phyloP scores from a whole-genome alignment of 2,113 vertebrate species.

The Sylvilagus bachmani region DNA sequence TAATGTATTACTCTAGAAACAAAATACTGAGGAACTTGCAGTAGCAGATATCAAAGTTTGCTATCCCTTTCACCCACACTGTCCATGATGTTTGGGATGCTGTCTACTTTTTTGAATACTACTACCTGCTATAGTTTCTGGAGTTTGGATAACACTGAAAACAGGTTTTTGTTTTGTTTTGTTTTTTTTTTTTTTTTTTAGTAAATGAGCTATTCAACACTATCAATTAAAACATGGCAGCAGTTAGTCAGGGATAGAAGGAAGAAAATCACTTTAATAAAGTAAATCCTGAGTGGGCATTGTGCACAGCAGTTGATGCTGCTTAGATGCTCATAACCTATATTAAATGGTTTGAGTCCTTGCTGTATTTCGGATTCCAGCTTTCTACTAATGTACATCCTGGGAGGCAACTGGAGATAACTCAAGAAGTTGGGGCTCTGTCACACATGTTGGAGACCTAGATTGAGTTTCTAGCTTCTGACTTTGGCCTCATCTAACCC shows the following conservation, averaged over 20 bases:
- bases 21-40: background rate
- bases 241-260: background rate
- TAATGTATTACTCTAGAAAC: background rate
- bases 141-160: background rate
- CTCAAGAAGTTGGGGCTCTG: too few species aligned
- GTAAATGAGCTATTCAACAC: background rate
- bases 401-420: too few species aligned
- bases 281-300: background rate
- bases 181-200: too few species aligned
- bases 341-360: too few species aligned
- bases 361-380: too few species aligned
- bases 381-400: too few species aligned
- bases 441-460: too few species aligned
- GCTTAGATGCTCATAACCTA: too few species aligned
- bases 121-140: background rate
- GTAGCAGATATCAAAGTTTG: background rate
- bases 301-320: too few species aligned
- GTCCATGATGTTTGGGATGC: background rate
- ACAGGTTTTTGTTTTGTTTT: too few species aligned
- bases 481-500: too few species aligned
- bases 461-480: too few species aligned
- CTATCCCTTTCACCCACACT: background rate
- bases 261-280: background rate
- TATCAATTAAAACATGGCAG: background rate
- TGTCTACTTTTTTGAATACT: background rate